phyloP scores from a whole-genome alignment of 2,888 invertebrate species.

The Serripes groenlandicus region DNA sequence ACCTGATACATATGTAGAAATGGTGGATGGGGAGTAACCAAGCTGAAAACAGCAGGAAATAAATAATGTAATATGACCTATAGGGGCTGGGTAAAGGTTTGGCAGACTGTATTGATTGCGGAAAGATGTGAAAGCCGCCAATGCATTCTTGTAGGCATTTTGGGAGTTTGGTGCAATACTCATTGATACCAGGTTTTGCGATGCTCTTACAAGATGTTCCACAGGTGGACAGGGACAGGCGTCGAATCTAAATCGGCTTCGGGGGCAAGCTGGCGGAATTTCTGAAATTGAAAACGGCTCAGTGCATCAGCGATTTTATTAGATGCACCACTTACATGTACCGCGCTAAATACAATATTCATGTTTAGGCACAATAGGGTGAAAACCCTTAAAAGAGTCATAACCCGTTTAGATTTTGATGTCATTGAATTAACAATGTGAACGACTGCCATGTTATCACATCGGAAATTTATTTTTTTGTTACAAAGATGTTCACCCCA shows the following conservation, averaged over 20 bases:
- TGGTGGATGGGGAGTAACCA: slow-evolving; percentile 42
- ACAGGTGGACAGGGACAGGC: slow-evolving; percentile 13
- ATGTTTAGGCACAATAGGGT: slow-evolving; percentile 27
- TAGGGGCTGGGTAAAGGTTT: slow-evolving; percentile 27
- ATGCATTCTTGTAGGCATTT: slow-evolving; percentile 25
- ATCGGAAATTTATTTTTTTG: slow-evolving; percentile 46
- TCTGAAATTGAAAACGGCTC: slow-evolving; percentile 29
- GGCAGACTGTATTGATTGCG: slow-evolving; percentile 1
- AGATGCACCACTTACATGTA: slow-evolving; percentile 24
- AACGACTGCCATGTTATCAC: slow-evolving; percentile 38
- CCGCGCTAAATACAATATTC: slow-evolving; percentile 32
- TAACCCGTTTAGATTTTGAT: slow-evolving; percentile 34
- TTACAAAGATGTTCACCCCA: slow-evolving; percentile 35
- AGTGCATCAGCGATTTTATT: slow-evolving; percentile 16
- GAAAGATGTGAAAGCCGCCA: slow-evolving; percentile 6
- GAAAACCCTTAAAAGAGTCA: slow-evolving; percentile 30
- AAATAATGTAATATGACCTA: slow-evolving; percentile 20
- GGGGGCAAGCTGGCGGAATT: slow-evolving; percentile 25
- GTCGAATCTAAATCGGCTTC: slow-evolving; percentile 25
- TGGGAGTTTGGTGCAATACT: slow-evolving; percentile 19
- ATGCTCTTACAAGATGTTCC: slow-evolving; percentile 21
- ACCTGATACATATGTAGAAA: slow-evolving; percentile 27
- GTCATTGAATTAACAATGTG: slow-evolving; percentile 49
- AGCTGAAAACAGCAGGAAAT: slow-evolving; percentile 40
- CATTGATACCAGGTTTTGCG: slow-evolving; percentile 13